Percentiles rank a stretch among this genome's conserved stretches.
phyloP scores from a whole-genome alignment of 2,113 vertebrate species.

The Mus musculus region GRCm39 chr6:16180001-16180500 shows the following conservation, averaged over 20 bases:
- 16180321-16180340: background rate
- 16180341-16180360: background rate
- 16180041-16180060: too few relatives aligned
- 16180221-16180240: background rate
- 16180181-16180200: background rate
- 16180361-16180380: too few relatives aligned
- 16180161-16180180: background rate
- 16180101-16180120: conserved; percentile 21
- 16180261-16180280: background rate
- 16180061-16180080: background rate
- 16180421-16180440: background rate
- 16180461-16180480: background rate
- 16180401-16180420: background rate
- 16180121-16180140: background rate
- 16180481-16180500: background rate
- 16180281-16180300: background rate
- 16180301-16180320: conserved; percentile 24
- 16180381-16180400: background rate
- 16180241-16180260: background rate
- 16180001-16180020: background rate
- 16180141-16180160: background rate
- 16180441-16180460: background rate
- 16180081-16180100: background rate
- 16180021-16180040: background rate
- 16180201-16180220: background rate